Evolutionary conservation across 2,888 invertebrate genomes (phyloP).

Genomic region (Coelinius sp.): DNA sequence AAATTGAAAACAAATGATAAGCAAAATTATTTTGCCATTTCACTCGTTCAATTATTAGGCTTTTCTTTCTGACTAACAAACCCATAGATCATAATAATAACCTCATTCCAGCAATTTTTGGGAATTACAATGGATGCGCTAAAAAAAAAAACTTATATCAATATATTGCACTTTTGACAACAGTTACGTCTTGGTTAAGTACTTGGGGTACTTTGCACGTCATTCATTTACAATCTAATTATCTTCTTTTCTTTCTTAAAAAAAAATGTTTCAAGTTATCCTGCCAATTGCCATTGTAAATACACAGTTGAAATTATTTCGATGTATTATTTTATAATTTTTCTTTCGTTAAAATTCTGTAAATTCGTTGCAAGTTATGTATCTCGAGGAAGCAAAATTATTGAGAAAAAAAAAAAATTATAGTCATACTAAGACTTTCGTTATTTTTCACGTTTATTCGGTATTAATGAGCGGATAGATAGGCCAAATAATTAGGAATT

Average conservation of each 20-base stretch:
- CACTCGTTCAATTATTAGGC: not conserved
- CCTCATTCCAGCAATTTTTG: conserved; percentile 9
- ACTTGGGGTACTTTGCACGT: conserved; percentile 59
- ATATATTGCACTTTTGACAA: conserved; percentile 71
- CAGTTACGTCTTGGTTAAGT: conserved; percentile 68
- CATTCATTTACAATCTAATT: conserved; percentile 15
- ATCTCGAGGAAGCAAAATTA: conserved; percentile 11
- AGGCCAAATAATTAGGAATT: conserved; percentile 3
- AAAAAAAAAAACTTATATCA: conserved; percentile 63
- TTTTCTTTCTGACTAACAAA: conserved; percentile 8
- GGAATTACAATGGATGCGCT: conserved; percentile 25
- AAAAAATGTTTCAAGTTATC: not conserved
- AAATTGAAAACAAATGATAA: conserved; percentile 25
- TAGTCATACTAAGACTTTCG: not conserved
- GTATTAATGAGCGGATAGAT: not conserved
- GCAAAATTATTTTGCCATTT: conserved; percentile 27
- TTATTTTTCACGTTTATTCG: not conserved
- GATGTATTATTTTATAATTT: not conserved
- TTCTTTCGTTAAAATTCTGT: not conserved
- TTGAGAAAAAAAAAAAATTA: not conserved
- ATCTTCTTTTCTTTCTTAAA: conserved; percentile 24
- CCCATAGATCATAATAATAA: not conserved
- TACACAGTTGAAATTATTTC: conserved; percentile 7
- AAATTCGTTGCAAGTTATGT: conserved; percentile 23
- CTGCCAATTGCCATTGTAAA: not conserved